These are phyloP conservation scores for Hippocampus guttulatus DNA, from an alignment of 2,113 vertebrate species.

Conservation along the genomic window DNA sequence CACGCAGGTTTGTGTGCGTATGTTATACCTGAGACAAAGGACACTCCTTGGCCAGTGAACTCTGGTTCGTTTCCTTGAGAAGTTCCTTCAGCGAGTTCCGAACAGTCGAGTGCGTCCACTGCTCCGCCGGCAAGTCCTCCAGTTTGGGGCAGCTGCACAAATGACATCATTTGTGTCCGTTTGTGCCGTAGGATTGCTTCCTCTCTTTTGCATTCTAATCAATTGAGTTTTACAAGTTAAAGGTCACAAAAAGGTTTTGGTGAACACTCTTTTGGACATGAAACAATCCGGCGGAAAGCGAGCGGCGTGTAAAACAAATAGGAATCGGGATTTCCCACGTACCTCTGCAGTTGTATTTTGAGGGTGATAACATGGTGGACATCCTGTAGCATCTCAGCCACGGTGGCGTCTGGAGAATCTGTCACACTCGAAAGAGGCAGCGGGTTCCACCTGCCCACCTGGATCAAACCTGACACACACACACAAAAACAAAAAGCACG, in stretches of 20 bases:
- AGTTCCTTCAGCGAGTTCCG: constrained; percentile 96
- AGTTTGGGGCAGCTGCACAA: constrained; percentile 82
- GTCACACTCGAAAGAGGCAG: constrained; percentile 95
- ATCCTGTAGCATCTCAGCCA: constrained; percentile 98
- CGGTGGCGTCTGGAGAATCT: constrained; percentile 94
- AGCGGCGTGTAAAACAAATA: not conserved
- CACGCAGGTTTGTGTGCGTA: constrained; percentile 4
- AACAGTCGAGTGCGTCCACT: constrained; percentile 95
- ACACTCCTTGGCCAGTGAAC: constrained; percentile 95
- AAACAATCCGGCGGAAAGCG: no score
- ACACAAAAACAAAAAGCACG: constrained; percentile 31
- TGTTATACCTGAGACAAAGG: constrained; percentile 87
- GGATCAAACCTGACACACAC: constrained; percentile 88
- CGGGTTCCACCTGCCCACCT: constrained; percentile 98
- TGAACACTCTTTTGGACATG: no score
- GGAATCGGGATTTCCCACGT: constrained; percentile 21
- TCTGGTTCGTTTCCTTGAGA: constrained; percentile 98
- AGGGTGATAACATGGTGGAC: constrained; percentile 96
- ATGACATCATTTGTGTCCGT: not conserved
- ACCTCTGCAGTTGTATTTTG: constrained; percentile 99
- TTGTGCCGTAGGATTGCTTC: no score
- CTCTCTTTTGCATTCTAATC: no score
- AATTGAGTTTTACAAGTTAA: no score
- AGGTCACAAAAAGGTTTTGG: no score
- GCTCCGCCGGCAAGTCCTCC: constrained; percentile 92